These are phyloP conservation scores for Phalacrocorax pelagicus DNA, from an alignment of 2,113 vertebrate species.

Conservation along the genomic window DNA sequence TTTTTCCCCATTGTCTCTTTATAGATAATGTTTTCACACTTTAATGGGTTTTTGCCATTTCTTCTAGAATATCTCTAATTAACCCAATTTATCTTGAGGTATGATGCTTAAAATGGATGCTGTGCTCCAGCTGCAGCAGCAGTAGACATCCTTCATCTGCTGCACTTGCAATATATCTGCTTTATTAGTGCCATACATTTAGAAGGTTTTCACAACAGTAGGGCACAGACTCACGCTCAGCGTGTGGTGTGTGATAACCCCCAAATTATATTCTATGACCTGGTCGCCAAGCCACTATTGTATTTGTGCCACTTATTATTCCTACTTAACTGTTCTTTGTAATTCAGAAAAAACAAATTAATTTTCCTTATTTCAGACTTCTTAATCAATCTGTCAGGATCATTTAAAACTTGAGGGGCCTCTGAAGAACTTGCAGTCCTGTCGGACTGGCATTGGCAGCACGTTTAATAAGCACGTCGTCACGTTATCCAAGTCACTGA, in stretches of 20 bases:
- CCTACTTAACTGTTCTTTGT: not conserved
- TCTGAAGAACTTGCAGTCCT: not conserved
- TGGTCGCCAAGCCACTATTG: not conserved
- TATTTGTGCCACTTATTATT: not conserved
- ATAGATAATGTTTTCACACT: not conserved
- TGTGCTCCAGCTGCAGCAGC: not conserved
- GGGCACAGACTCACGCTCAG: not conserved
- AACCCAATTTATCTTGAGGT: not conserved
- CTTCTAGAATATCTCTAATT: not conserved
- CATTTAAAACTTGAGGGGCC: not conserved
- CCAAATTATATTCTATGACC: not conserved
- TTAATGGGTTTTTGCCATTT: not conserved
- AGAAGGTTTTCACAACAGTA: not conserved
- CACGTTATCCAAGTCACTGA: not conserved
- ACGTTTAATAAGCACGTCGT: accelerated
- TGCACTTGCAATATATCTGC: not conserved
- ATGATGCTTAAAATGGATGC: not conserved
- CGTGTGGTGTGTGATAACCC: not conserved
- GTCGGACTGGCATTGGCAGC: not conserved
- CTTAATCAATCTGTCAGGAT: not conserved
- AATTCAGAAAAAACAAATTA: not conserved
- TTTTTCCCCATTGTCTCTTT: not conserved
- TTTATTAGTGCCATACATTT: not conserved
- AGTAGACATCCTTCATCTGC: not conserved
- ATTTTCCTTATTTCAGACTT: not conserved